These are phyloP conservation scores for Platycnemis pennipes DNA, from an alignment of 2,888 invertebrate species.

Conservation along the genomic window DNA sequence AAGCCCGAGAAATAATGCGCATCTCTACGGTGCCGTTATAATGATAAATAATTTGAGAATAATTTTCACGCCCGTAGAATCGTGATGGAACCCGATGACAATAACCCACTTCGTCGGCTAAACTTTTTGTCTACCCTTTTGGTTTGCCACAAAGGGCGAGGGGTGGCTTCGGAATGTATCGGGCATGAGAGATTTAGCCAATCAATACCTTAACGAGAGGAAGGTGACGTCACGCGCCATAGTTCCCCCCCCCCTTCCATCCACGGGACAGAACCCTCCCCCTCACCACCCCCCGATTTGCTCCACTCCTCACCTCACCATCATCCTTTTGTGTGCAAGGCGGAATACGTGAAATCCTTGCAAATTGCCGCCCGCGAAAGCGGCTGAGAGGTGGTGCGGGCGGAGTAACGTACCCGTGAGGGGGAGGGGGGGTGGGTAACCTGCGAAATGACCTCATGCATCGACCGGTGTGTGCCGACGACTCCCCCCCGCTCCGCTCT, in stretches of 20 bases:
- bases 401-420: not conserved
- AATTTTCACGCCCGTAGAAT: not conserved
- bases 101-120: not conserved
- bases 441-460: slow-evolving; percentile 59
- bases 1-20: not conserved
- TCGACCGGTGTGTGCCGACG: not conserved
- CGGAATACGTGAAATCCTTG: slow-evolving; percentile 63
- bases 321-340: not conserved
- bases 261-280: not conserved
- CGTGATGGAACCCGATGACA: not conserved
- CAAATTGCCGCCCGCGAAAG: slow-evolving; percentile 50
- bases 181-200: not conserved
- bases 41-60: not conserved
- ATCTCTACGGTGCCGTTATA: not conserved
- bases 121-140: not conserved
- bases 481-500: not conserved
- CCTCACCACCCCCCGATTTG: not conserved
- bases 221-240: slow-evolving; percentile 39
- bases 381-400: not conserved
- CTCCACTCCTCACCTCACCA: not conserved
- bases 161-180: not conserved
- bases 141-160: not conserved
- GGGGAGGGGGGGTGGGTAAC: not conserved
- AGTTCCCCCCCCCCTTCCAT: not conserved
- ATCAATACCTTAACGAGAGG: slow-evolving; percentile 56